phyloP scores from a whole-genome alignment of 2,797 vertebrate species.

The Australoheros facetus region DNA sequence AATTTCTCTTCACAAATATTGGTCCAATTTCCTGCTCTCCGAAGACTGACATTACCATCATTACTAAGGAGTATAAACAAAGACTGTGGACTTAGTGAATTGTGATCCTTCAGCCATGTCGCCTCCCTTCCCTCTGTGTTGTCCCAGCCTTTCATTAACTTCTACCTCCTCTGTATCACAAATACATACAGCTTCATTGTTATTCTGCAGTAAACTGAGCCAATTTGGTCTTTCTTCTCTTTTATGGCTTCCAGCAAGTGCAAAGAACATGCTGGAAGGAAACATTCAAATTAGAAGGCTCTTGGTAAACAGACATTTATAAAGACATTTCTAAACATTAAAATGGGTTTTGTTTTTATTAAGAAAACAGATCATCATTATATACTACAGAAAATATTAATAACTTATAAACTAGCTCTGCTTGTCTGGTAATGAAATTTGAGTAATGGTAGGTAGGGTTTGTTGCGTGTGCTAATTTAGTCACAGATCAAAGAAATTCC shows the following conservation, averaged over 20 bases:
- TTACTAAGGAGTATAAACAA: slow-evolving; percentile 53
- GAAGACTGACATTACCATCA: slow-evolving; percentile 53
- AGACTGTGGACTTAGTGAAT: slow-evolving; percentile 48
- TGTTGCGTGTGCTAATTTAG: slow-evolving; percentile 61
- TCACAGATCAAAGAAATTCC: slow-evolving; percentile 65
- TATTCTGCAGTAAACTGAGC: slow-evolving; percentile 39
- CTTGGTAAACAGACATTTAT: slow-evolving; percentile 61
- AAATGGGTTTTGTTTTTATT: slow-evolving; percentile 69
- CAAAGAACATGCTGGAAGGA: slow-evolving; percentile 27
- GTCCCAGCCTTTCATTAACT: slow-evolving; percentile 46
- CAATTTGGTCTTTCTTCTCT: slow-evolving; percentile 31
- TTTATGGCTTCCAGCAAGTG: slow-evolving; percentile 14
- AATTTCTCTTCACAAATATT: slow-evolving; percentile 54
- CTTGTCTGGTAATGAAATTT: slow-evolving; percentile 64
- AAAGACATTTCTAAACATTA: slow-evolving; percentile 56
- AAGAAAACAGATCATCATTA: slow-evolving; percentile 67
- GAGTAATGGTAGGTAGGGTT: slow-evolving; percentile 54
- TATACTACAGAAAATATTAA: slow-evolving; percentile 60
- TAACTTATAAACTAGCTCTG: slow-evolving; percentile 66
- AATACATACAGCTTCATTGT: slow-evolving; percentile 42
- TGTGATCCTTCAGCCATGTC: slow-evolving; percentile 50
- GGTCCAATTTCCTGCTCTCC: slow-evolving; percentile 49
- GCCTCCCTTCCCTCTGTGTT: slow-evolving; percentile 43
- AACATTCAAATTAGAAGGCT: slow-evolving; percentile 35
- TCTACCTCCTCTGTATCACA: slow-evolving; percentile 31